These are phyloP conservation scores for Mimachlamys varia DNA, from an alignment of 2,888 invertebrate genomes.

Conservation along the genomic window DNA sequence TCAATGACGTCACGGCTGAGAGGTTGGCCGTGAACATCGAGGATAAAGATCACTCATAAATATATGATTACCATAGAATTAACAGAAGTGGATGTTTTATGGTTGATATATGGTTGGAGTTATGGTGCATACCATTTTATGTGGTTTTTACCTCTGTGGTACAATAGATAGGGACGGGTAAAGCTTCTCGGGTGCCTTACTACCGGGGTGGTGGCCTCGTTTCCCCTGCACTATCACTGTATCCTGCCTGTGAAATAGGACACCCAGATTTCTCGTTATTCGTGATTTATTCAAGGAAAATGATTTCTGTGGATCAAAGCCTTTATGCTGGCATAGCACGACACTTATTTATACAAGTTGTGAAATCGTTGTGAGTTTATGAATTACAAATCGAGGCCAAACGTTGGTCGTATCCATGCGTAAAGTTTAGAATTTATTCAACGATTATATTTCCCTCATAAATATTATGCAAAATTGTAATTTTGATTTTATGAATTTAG, in stretches of 20 bases:
- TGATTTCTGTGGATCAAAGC: slow-evolving; percentile 25
- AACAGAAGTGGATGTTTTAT: slow-evolving; percentile 15
- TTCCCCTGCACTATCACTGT: not conserved
- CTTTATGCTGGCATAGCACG: not conserved
- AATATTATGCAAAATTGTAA: too few species aligned
- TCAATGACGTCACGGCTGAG: not conserved
- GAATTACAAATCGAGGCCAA: too few species aligned
- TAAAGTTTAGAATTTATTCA: too few species aligned
- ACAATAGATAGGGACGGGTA: not conserved
- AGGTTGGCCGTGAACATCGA: not conserved
- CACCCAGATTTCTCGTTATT: not conserved
- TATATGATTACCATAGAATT: slow-evolving; percentile 12
- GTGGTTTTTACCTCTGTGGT: not conserved
- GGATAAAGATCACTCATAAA: not conserved
- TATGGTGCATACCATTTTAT: slow-evolving; percentile 5
- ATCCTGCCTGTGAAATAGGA: not conserved
- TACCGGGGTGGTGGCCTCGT: not conserved
- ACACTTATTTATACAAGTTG: not conserved
- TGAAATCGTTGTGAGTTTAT: not conserved
- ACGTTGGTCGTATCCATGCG: too few species aligned
- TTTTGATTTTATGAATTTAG: too few species aligned
- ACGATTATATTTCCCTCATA: too few species aligned
- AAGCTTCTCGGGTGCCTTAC: not conserved
- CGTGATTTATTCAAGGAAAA: not conserved
- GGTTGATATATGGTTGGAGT: not conserved